Conservation (phyloP, 2,113 vertebrate species). For the Eretmochelys imbricata region DNA sequence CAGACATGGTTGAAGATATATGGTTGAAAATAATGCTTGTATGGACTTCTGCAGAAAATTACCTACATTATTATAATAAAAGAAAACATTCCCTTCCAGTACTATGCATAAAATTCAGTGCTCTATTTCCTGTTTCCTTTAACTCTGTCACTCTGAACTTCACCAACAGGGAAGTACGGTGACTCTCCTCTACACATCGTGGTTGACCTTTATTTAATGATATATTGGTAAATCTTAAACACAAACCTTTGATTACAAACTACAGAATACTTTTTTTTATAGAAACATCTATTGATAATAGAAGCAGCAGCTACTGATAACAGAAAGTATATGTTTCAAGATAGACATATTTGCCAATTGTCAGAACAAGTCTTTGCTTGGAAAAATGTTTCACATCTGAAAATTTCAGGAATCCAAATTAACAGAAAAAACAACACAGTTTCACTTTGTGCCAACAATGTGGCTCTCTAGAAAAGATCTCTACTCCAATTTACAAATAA, state of each 20-base stretch:
- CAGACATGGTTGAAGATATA: neutral
- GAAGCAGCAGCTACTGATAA: neutral
- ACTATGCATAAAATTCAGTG: neutral
- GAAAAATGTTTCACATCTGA: neutral
- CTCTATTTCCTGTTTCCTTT: neutral
- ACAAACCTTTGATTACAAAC: no score
- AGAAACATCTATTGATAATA: neutral
- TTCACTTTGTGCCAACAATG: neutral
- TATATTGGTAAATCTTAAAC: neutral
- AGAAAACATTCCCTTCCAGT: neutral
- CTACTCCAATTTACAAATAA: neutral
- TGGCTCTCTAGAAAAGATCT: neutral
- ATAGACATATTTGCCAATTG: neutral
- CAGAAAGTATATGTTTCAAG: neutral
- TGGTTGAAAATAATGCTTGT: neutral
- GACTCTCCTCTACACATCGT: neutral
- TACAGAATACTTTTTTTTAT: neutral
- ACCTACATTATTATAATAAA: neutral
- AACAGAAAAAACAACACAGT: neutral
- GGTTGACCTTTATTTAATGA: neutral
- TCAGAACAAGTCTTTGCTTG: neutral
- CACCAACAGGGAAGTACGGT: neutral
- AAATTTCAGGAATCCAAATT: neutral
- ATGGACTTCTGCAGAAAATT: neutral
- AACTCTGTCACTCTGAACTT: neutral